Base-by-base conservation (phyloP, 2,113 vertebrate genomes). In the Hippoglossus stenolepis region DNA sequence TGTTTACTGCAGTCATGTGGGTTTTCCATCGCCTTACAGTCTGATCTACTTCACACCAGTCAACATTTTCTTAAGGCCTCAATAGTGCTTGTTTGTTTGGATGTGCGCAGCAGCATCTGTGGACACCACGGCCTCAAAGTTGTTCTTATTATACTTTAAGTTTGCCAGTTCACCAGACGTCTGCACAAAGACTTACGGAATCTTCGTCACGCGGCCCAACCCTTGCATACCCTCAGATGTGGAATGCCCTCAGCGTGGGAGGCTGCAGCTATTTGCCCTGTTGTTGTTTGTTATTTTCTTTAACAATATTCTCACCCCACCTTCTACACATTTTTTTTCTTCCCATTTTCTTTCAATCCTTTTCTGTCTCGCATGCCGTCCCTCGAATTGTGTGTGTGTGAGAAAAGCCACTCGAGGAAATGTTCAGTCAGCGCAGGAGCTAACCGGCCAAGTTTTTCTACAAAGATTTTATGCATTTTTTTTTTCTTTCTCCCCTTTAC, bases 241-340 rank as follows among this genome's bases (percentile, higher is more conserved):
- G 14, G 20, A 54, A 54, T 7, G 61, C 18, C 26, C 9, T 65
- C 3, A 13, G 61, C 49, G 66, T 72, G 65, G 58, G 68, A 82
- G 75, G 75, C 77, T 60, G 53, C 67, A 65, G 60, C 65, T 38
- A n/a, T 54, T 26, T 71, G 54, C 40, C 5, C 70, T 77, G 65
- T 79, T 72, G 63, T 77, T 73, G 70, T 77, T 75, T 53, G 71
- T 71, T 70, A 45, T 65, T 23, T 70, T 51, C n/a, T 84, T 69
- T 62, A 40, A 77, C 45, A n/a, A 20, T 72, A 51, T 71, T 79
- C 60, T 75, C 56, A 62, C 21, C 31, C 57, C 26, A 64, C 12
- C 9, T 38, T 56, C 45, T 24, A 31, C 35, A 3, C 45, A 51
- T 47, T 79, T 12, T 56, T 63, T 38, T 58, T 23, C 53, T 35